Evolutionary conservation across 2,113 vertebrate genomes (phyloP).

Genomic region (Tragelaphus buxtoni): DNA sequence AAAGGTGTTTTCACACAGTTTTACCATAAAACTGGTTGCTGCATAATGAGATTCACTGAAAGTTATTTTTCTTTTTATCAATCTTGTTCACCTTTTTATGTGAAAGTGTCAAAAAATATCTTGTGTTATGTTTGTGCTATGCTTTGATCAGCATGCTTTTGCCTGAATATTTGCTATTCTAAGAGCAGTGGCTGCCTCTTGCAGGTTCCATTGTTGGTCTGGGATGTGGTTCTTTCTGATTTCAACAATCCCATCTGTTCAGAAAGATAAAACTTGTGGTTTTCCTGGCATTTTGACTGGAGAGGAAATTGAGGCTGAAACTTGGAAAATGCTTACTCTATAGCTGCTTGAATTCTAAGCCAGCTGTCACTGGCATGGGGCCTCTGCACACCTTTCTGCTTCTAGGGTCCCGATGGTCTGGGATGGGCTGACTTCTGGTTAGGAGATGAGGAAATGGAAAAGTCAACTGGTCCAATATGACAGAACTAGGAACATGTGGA

Average conservation of each 20-base stretch:
- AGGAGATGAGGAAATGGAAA: neutral
- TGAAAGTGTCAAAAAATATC: neutral
- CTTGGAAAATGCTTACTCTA: neutral
- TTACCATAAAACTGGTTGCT: neutral
- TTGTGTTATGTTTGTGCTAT: neutral
- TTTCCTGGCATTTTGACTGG: neutral
- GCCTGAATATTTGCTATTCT: neutral
- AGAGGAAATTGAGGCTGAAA: neutral
- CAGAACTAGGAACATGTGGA: accelerated
- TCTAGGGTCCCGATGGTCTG: accelerated
- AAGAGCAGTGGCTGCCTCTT: neutral
- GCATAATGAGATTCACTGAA: neutral
- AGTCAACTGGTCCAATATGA: accelerated
- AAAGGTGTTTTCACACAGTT: neutral
- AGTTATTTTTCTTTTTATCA: neutral
- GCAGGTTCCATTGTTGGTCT: neutral
- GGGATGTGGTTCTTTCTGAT: neutral
- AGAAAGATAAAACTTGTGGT: neutral
- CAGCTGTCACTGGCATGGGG: neutral
- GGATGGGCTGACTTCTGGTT: accelerated
- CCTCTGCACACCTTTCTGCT: neutral
- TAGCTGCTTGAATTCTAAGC: neutral
- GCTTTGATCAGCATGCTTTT: neutral
- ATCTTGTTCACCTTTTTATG: neutral
- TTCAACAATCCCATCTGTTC: neutral